Evolutionary conservation across 2,888 invertebrate species (phyloP), one percentile per base, ranked within the genome.

Genomic region (Ophion slaviceki): DNA sequence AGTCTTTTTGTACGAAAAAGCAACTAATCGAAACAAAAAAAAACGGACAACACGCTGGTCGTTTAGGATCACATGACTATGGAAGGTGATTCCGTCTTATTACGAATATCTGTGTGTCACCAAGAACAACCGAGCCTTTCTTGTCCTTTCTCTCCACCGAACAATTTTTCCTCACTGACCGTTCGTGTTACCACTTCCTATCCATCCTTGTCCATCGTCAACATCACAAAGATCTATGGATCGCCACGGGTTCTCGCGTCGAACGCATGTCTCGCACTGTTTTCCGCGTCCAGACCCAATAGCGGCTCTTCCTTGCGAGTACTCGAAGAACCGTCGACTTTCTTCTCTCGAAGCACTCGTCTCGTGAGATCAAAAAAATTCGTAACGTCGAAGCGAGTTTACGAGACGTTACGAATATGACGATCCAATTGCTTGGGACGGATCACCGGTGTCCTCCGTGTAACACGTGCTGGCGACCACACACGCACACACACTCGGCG

Each of bases 31-130:
- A 57, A 72, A 28, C 14, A 83, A 64, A 67, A 78, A 82, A 82
- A 86, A 88, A 71, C 57, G 57, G 78, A 81, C 61, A 57, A 72
- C 75, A 67, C 10, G 57, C 62, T 72, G 84, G 74, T 77, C 79
- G 83, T 86, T 83, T 86, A 64, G 80, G 87, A 85, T 88, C 82
- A 88, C 88, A 88, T 88, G 79, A 64, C 86, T 82, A 74, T 62
- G 68, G 82, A 76, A 36, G 71, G 59, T 59, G 32, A 57, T 78
- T 70, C 64, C 40, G 32, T 68, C n/a, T 53, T 57, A 2, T n/a
- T 8, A 17, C 17, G 20, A 67, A 28, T 28, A 11, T 62, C 32
- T 61, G 14, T 45, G 24, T 74, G 53, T 71, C n/a, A 53, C 61
- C 17, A 24, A 67, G 17, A 28, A 32, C 28, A 32, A 61, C 32